A percentile compares a stretch with the other conserved stretches of the same genome.
Evolutionary conservation across 2,113 vertebrate genomes (phyloP).

Genomic region (Pluvialis apricaria): DNA sequence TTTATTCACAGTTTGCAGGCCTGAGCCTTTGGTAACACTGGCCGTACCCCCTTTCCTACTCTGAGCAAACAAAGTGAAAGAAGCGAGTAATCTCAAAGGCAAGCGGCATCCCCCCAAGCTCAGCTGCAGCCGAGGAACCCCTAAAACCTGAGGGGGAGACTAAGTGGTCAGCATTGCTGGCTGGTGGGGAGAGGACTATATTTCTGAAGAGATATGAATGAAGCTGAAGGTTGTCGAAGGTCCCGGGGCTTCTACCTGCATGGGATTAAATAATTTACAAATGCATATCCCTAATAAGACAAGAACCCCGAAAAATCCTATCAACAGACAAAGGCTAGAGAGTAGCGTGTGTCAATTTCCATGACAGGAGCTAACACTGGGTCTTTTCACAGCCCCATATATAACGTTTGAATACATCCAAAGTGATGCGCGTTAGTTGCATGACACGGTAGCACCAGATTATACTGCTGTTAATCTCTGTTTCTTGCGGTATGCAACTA

Average conservation of each 20-base stretch:
- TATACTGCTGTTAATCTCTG: neutral
- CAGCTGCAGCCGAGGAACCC: neutral
- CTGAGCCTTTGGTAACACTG: neutral
- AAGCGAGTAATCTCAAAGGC: neutral
- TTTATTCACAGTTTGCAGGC: neutral
- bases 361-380: neutral
- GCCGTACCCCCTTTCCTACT: neutral
- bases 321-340: neutral
- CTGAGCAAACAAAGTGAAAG: neutral
- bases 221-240: neutral
- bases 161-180: neutral
- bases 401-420: neutral
- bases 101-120: rapidly evolving
- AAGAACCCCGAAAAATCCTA: neutral
- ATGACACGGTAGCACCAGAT: neutral
- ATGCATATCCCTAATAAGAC: neutral
- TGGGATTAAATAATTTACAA: neutral
- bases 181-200: neutral
- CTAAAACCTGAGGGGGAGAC: neutral
- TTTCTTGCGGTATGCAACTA: neutral
- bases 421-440: neutral
- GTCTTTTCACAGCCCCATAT: neutral
- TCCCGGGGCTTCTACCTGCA: neutral
- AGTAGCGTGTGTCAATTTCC: neutral
- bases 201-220: neutral